Evolutionary conservation across 2,113 vertebrate species (phyloP).

Genomic region (Poicephalus meyeri): DNA sequence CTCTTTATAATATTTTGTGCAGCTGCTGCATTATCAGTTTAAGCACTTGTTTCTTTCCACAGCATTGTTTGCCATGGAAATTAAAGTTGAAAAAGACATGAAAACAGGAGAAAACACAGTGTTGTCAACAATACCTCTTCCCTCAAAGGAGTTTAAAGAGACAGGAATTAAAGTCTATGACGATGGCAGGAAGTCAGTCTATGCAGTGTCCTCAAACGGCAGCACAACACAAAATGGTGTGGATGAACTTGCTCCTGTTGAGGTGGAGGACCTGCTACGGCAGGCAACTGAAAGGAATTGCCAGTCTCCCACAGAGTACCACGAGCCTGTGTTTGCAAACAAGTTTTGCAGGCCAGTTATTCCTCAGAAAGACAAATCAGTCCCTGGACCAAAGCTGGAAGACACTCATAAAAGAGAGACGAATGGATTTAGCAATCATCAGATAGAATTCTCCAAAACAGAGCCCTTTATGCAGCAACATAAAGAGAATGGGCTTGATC

Average conservation of each 20-base stretch:
- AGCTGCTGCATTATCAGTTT: not conserved
- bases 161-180: slow-evolving; percentile 91
- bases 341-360: slow-evolving; percentile 80
- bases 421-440: slow-evolving; percentile 49
- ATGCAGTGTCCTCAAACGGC: slow-evolving; percentile 77
- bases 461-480: slow-evolving; percentile 16
- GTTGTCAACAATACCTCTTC: slow-evolving; percentile 87
- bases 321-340: slow-evolving; percentile 88
- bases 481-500: slow-evolving; percentile 10
- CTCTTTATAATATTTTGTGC: not conserved
- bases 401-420: slow-evolving; percentile 26
- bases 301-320: slow-evolving; percentile 85
- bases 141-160: slow-evolving; percentile 79
- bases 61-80: slow-evolving; percentile 95
- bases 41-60: slow-evolving; percentile 54
- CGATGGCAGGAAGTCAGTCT: slow-evolving; percentile 89
- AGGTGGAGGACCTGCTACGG: slow-evolving; percentile 89
- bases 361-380: slow-evolving; percentile 73
- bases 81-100: slow-evolving; percentile 90
- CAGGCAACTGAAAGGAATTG: slow-evolving; percentile 85
- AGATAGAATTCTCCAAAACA: slow-evolving; percentile 15
- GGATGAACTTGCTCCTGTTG: slow-evolving; percentile 79
- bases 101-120: slow-evolving; percentile 90
- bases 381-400: slow-evolving; percentile 56
- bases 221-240: slow-evolving; percentile 61